phyloP scores from a whole-genome alignment of 2,888 invertebrate genomes.

The Ethmia dodecea region DNA sequence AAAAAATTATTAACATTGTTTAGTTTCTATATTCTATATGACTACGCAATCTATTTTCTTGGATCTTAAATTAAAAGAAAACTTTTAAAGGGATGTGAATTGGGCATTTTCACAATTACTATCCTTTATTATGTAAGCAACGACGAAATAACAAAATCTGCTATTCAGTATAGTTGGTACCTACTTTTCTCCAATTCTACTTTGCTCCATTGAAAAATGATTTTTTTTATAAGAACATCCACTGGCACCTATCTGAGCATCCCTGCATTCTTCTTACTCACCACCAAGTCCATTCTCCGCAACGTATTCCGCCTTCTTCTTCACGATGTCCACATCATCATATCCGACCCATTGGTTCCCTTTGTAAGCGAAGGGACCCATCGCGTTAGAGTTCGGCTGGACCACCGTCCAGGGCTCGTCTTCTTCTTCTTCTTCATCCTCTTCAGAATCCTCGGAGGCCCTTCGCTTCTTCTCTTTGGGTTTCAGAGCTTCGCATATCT shows the following conservation, averaged over 20 bases:
- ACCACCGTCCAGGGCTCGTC: slow-evolving; percentile 85
- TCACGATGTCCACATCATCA: slow-evolving; percentile 90
- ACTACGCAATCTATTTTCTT: no score
- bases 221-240: not conserved
- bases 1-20: no score
- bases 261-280: slow-evolving; percentile 18
- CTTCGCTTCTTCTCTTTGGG: slow-evolving; percentile 50
- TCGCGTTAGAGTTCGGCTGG: slow-evolving; percentile 86
- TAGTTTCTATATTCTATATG: no score
- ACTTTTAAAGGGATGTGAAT: no score
- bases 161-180: no score
- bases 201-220: no score
- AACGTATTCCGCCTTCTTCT: slow-evolving; percentile 90
- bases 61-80: no score
- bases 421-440: slow-evolving; percentile 78
- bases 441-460: slow-evolving; percentile 34
- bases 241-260: not conserved
- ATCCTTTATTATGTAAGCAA: no score
- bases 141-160: no score
- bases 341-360: slow-evolving; percentile 97
- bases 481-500: slow-evolving; percentile 91
- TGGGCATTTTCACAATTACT: no score
- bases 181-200: no score
- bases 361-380: slow-evolving; percentile 92
- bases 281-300: slow-evolving; percentile 91